Evolutionary conservation across 2,888 invertebrate species (phyloP), one percentile per base, ranked within the genome.

Genomic region (Desoria tigrina): DNA sequence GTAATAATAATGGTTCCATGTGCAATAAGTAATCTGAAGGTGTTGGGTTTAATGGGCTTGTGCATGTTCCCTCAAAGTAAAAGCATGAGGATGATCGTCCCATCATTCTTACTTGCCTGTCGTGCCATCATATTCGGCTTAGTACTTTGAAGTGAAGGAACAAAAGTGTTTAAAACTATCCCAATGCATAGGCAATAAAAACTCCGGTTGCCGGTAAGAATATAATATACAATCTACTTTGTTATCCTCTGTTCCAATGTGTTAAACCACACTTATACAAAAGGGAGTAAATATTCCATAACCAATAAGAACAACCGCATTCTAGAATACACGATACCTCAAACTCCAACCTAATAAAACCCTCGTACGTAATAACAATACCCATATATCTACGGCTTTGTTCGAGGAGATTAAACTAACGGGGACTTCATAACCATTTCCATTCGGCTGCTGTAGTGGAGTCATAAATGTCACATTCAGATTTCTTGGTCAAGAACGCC

Each of bases 381-480:
- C 45, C 9, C 6, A 18, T 18, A 45, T 45, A 45, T 45, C 45
- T 21, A 18, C 45, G 21, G 45, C 45, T 45, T 21, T 45, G 45
- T 45, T 18, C 16, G 21, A n/a, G n/a, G 45, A 45, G 16, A 45
- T 45, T 45, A 45, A 45, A 45, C 45, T n/a, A 45, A 45, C 6
- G 45, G 45, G 45, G 16, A 45, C 45, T 45, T 45, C 45, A 45
- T 45, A 45, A 45, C 21, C 45, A 45, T 45, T 45, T 45, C 45
- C n/a, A 45, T 45, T 9, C n/a, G 16, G 21, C n/a, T 45, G 4
- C 45, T 45, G 9, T 39, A 39, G 9, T 45, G 4, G 9, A 45
- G 45, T 21, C 45, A 45, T 45, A 45, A 45, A 45, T 45, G 45
- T 45, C 45, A 45, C 45, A 16, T 6, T 45, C 9, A 45, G 21